Evolutionary conservation across 2,888 invertebrate genomes (phyloP).

Genomic region (Abscondita cerata): DNA sequence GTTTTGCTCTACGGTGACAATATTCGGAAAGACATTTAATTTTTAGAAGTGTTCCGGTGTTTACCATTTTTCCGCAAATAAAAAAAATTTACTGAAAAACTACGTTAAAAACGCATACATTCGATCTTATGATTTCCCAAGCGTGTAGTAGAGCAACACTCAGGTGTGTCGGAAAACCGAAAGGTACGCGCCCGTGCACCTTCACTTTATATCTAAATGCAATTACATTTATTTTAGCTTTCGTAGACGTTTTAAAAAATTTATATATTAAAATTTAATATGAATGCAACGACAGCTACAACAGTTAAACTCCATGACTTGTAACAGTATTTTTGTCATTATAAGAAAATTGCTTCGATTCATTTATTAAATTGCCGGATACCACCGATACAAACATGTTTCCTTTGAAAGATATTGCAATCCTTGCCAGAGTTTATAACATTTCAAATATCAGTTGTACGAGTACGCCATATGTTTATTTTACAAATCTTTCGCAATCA

Average conservation of each 20-base stretch:
- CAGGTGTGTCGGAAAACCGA: constrained; percentile 31
- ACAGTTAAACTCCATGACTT: too few relatives aligned
- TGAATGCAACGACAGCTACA: too few relatives aligned
- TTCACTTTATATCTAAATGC: constrained; percentile 37
- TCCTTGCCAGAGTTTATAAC: constrained; percentile 44
- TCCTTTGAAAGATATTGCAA: constrained; percentile 47
- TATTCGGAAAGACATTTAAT: too few relatives aligned
- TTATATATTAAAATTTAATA: too few relatives aligned
- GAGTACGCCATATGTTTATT: constrained; percentile 49
- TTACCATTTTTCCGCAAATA: too few relatives aligned
- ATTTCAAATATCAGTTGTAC: constrained; percentile 45
- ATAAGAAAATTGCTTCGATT: too few relatives aligned
- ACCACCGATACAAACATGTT: constrained; percentile 20
- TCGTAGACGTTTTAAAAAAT: not conserved
- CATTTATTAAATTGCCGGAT: too few relatives aligned
- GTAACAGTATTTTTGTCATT: constrained; percentile 32
- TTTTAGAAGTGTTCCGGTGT: too few relatives aligned
- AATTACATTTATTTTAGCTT: constrained; percentile 38
- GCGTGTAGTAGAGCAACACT: constrained; percentile 40
- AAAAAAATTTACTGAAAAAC: too few relatives aligned
- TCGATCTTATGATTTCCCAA: constrained; percentile 48
- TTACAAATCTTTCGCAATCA: constrained; percentile 44
- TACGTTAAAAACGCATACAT: constrained; percentile 16
- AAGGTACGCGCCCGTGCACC: constrained; percentile 16
- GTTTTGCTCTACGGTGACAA: too few relatives aligned